Base-by-base conservation (phyloP, 2,888 invertebrate genomes). In the Chrysotoxum bicinctum region DNA sequence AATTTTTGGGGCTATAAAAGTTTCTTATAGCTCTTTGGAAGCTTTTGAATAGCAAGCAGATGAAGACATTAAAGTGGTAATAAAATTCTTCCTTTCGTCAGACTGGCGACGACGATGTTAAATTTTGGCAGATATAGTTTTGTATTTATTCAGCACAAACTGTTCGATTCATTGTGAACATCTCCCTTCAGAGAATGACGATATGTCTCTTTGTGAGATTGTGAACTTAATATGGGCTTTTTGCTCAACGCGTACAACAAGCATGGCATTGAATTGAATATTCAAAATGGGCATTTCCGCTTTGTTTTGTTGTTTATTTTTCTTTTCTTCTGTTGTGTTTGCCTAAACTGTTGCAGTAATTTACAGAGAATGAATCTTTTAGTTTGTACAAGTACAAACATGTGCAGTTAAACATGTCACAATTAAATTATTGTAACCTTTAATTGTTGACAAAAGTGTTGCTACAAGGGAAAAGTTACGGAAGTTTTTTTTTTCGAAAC, bases 31-130 rank as follows among this genome's bases (percentile, higher is more conserved):
- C 21, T 54, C 64, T 35, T 45, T 32, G 52, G 30, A 45, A 32
- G 50, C 50, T 66, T 50, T 66, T 66, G 66, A 50, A 66, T 66
- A 23, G 19, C 10, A 58, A 32, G 30, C 21, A 60, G 60, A 26
- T 40, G 30, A 35, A 60, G 60, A 26, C 32, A n/a, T 45, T 66
- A 60, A 60, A 68, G 30, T 72, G 35, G 66, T 43, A n/a, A 58
- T 79, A 73, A 79, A 66, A 66, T 50, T 32, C 16, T 66, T n/a
- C 10, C n/a, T n/a, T 73, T 58, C 66, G 73, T 50, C 50, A n/a
- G 58, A 21, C 19, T 70, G 70, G 70, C 66, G 66, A 35, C 48
- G 56, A 45, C 64, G 64, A 54, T 5, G 26, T 26, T 72, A 56
- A n/a, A 45, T 70, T 70, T 66, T 21, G 72, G 72, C 72, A 64